Percentiles rank a stretch among this genome's conserved stretches.
Conservation (phyloP, 2,113 vertebrate genomes). For the Sapajus apella region DNA sequence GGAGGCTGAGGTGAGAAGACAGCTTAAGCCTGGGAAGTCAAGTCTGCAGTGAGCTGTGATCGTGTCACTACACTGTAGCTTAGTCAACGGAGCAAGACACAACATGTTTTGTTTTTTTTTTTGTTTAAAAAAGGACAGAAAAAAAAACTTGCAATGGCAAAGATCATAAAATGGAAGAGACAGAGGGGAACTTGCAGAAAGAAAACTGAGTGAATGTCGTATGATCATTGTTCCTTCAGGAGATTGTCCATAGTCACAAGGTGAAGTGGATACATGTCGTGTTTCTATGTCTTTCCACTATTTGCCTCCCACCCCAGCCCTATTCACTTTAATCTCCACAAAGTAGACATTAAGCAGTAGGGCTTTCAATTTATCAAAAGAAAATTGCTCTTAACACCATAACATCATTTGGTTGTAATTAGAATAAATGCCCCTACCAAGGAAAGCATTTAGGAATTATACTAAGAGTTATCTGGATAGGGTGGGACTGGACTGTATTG, state of each 20-base stretch:
- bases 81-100: no score
- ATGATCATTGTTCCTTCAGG: background rate
- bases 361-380: background rate
- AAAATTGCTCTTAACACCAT: rapidly evolving
- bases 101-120: no score
- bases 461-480: background rate
- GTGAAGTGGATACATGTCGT: background rate
- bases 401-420: background rate
- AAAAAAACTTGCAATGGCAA: background rate
- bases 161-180: background rate
- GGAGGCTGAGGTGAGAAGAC: no score
- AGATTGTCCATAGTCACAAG: background rate
- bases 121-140: no score
- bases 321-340: rapidly evolving
- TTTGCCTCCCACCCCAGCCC: background rate
- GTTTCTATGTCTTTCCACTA: background rate
- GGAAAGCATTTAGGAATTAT: background rate
- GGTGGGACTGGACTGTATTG: background rate
- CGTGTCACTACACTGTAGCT: no score
- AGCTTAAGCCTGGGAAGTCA: no score
- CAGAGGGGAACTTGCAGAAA: background rate
- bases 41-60: no score
- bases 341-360: background rate
- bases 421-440: background rate
- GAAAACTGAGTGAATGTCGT: background rate